These are phyloP conservation scores for Hydra vulgaris DNA, from an alignment of 30 jellyfish, hydroid and myxozoan genomes.

Conservation along the genomic window DNA sequence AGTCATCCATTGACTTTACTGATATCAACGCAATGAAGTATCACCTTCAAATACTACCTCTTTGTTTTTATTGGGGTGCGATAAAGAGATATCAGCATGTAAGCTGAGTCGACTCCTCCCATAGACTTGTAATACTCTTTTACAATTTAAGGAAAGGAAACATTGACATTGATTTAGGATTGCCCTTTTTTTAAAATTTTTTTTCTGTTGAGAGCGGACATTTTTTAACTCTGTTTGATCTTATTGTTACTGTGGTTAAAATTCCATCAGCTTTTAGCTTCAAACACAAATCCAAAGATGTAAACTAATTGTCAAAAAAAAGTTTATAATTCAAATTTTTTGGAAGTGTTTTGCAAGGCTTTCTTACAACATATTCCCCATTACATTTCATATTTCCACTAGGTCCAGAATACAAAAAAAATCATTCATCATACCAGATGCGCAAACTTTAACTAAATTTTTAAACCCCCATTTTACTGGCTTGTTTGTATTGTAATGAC, in stretches of 20 bases:
- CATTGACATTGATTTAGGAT: no score
- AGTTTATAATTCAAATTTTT: constrained; percentile 18
- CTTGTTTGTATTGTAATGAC: no score
- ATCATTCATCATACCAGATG: no score
- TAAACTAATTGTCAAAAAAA: constrained; percentile 50
- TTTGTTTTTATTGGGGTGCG: constrained; percentile 38
- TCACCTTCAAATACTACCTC: constrained; percentile 45
- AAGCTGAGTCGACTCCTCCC: constrained; percentile 77
- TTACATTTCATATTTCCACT: no score
- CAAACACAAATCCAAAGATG: constrained; percentile 30
- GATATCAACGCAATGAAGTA: constrained; percentile 38
- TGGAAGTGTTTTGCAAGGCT: constrained; percentile 5
- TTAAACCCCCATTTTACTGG: no score
- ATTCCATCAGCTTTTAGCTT: constrained; percentile 37
- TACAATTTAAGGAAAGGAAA: constrained; percentile 42
- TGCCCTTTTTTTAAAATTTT: constrained; percentile 35
- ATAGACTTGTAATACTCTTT: constrained; percentile 37
- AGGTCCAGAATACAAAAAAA: no score
- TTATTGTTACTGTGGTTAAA: constrained; percentile 24
- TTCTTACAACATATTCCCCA: no score
- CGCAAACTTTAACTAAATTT: no score
- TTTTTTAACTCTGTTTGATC: constrained; percentile 34
- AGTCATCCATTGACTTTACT: constrained; percentile 38
- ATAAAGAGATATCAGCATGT: constrained; percentile 43
- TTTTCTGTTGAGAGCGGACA: constrained; percentile 38